These are phyloP conservation scores for Dasypogon diadema DNA, from an alignment of 2,888 invertebrate species.

Conservation along the genomic window DNA sequence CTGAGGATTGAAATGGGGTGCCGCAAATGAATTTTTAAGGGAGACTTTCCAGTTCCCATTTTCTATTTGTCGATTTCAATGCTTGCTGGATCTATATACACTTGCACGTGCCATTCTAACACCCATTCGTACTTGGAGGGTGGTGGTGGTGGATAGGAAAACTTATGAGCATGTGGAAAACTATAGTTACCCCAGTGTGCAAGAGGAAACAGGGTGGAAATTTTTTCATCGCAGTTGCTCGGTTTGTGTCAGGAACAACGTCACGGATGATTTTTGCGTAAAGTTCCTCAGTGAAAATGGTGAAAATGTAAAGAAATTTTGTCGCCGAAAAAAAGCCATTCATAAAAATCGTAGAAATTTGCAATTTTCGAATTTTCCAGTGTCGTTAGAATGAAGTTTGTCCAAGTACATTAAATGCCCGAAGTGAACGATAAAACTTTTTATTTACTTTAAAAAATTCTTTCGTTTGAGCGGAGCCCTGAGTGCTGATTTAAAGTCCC, in stretches of 20 bases:
- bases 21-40: neutral
- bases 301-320: neutral
- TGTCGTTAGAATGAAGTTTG: too few species aligned
- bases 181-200: neutral
- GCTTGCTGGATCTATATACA: too few species aligned
- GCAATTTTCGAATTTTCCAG: too few species aligned
- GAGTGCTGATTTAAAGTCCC: too few species aligned
- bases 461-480: too few species aligned
- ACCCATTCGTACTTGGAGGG: neutral
- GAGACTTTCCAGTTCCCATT: neutral
- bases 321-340: neutral
- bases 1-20: too few species aligned
- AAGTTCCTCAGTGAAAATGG: neutral
- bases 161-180: neutral
- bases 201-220: constrained; percentile 3
- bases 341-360: neutral
- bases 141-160: neutral
- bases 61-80: too few species aligned
- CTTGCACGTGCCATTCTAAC: too few species aligned
- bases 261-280: neutral
- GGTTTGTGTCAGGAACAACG: neutral
- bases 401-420: too few species aligned
- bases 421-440: too few species aligned
- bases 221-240: neutral
- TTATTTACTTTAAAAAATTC: too few species aligned